A percentile compares a stretch with the other conserved stretches of the same genome.
phyloP scores from a whole-genome alignment of 2,797 vertebrate genomes.

The Knipowitschia caucasica region DNA sequence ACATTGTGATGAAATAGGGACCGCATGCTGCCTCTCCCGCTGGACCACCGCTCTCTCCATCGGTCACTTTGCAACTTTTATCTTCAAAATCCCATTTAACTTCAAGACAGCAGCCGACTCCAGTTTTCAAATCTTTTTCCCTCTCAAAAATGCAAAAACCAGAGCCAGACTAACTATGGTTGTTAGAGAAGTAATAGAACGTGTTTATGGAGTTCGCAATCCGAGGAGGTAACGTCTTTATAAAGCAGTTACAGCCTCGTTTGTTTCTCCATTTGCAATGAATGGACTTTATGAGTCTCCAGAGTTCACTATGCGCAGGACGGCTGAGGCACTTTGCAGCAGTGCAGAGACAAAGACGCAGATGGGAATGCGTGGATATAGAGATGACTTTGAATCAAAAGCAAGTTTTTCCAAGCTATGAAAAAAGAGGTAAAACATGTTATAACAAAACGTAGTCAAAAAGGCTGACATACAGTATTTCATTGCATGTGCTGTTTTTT shows the following conservation, averaged over 20 bases:
- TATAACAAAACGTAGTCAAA: too few relatives aligned
- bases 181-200: slow-evolving; percentile 32
- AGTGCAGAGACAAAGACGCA: not conserved
- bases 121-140: slow-evolving; percentile 11
- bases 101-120: slow-evolving; percentile 11
- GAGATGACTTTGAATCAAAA: not conserved
- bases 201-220: slow-evolving; percentile 29
- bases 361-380: not conserved
- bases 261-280: slow-evolving; percentile 22
- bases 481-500: too few relatives aligned
- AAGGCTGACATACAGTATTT: too few relatives aligned
- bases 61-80: slow-evolving; percentile 2
- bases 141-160: slow-evolving; percentile 22
- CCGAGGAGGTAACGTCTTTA: slow-evolving; percentile 21
- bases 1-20: slow-evolving; percentile 44
- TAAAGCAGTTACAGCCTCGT: slow-evolving; percentile 27
- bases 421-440: not conserved
- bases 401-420: not conserved
- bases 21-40: slow-evolving; percentile 27
- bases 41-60: slow-evolving; percentile 41
- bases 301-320: slow-evolving; percentile 5
- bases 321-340: not conserved
- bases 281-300: slow-evolving; percentile 24
- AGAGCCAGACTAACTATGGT: slow-evolving; percentile 18
- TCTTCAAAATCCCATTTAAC: slow-evolving; percentile 19